Evolutionary conservation across 2,797 vertebrate species (phyloP), one percentile per base, ranked within the genome.

Genomic region (Philypnodon macrostomus): DNA sequence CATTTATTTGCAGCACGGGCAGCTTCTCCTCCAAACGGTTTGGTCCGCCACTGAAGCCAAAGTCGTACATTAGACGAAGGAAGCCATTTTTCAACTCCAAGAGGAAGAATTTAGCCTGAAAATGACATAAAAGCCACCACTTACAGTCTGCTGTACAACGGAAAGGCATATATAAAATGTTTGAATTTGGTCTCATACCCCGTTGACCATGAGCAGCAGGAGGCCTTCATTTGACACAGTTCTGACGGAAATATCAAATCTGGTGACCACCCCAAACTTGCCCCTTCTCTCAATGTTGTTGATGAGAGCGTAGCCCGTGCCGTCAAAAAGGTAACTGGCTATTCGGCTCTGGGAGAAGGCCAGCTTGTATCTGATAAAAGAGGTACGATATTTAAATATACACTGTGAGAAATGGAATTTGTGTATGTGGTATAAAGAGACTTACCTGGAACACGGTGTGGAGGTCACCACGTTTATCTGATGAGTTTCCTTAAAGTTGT

Each of bases 301-400:
- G 64, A 97, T 91, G 51, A 97, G 83, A 0, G 94, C 95, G 1
- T 93, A 99, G 49, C 97, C 95, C 2, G 89, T 93, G 30, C 97
- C 96, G 47, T 99, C 97, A 55, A 99, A 99, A 82, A 94, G 91
- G 69, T 96, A 99, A 76, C 93, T 98, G 36, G 93, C 88, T 19
- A 94, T 89, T 7, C 95, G 90, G 36, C 93, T 97, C 85, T 95
- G 94, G 31, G 95, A 95, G 84, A 98, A 98, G 0, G 95, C 96
- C 83, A 98, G 53, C 70, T 97, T 97, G 77, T 98, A 92, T 77
- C 96, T 98, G 64, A 46, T 10, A 10, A 56, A 12, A 31, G 37
- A 35, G n/a, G n/a, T 19, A 4, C 2, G n/a, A 30, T 13, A 14
- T 15, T 36, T 53, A 1, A 50, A 31, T 17, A 15, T n/a, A 0